Percentiles rank a stretch among this genome's conserved stretches.
Conservation (phyloP, 2,797 vertebrate species). For the Melanogrammus aeglefinus region DNA sequence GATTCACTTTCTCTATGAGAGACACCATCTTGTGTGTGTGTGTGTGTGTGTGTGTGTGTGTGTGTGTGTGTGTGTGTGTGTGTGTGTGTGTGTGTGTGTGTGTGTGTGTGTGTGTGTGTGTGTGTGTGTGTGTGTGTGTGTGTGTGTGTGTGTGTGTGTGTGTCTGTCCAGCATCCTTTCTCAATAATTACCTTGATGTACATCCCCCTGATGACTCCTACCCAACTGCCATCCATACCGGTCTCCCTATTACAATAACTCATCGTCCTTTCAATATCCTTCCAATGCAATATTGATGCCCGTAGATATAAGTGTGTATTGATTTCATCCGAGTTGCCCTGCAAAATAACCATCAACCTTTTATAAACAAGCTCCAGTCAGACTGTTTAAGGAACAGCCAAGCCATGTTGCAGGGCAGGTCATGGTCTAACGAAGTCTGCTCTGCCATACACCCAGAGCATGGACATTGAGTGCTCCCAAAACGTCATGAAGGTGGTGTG, state of each 20-base stretch:
- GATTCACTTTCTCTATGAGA: too few species aligned
- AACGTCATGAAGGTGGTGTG: too few species aligned
- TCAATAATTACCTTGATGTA: background rate
- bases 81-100: too few species aligned
- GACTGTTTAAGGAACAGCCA: background rate
- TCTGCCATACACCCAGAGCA: background rate
- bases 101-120: too few species aligned
- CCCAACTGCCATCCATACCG: background rate
- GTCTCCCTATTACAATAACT: background rate
- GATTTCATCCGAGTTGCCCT: background rate
- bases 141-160: too few species aligned
- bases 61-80: too few species aligned
- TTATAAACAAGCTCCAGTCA: background rate
- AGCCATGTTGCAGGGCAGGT: too few species aligned
- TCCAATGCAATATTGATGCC: background rate
- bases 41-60: too few species aligned
- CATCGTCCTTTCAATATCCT: background rate
- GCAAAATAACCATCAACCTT: background rate
- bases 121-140: too few species aligned
- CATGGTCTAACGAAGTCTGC: background rate
- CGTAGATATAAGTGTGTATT: background rate
- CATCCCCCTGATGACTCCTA: background rate
- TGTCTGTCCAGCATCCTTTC: background rate
- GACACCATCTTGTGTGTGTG: too few species aligned
- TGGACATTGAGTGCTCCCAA: background rate